Evolutionary conservation across 2,113 vertebrate species (phyloP).

Genomic region (Pitta sordida): DNA sequence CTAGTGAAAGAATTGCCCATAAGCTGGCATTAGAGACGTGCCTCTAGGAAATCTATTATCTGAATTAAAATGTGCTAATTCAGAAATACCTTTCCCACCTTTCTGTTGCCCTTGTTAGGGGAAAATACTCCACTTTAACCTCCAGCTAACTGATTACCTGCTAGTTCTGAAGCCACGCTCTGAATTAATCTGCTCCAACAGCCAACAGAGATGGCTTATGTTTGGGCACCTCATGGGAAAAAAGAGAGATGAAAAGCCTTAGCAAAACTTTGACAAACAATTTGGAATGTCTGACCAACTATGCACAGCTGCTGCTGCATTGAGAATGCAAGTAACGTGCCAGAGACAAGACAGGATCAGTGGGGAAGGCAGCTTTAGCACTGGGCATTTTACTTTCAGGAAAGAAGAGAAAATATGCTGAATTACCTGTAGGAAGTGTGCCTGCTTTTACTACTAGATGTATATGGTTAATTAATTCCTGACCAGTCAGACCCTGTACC

Average conservation of each 20-base stretch:
- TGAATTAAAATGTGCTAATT: neutral
- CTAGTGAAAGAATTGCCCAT: neutral
- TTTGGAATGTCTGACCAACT: conserved; percentile 31
- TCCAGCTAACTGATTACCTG: conserved; percentile 14
- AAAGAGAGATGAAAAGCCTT: conserved; percentile 40
- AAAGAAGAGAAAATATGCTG: neutral
- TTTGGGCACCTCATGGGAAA: conserved; percentile 18
- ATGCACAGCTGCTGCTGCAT: conserved; percentile 37
- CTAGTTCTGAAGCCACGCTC: neutral
- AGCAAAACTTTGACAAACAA: conserved; percentile 29
- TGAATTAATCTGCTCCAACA: conserved; percentile 41
- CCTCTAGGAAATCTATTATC: neutral
- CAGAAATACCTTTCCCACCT: neutral
- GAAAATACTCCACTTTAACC: neutral
- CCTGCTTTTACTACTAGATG: neutral
- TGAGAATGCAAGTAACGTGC: neutral
- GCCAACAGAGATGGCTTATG: neutral
- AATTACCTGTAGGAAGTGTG: conserved; percentile 42
- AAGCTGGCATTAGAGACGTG: neutral
- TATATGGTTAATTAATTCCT: neutral
- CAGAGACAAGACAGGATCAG: neutral
- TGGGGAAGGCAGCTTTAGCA: neutral
- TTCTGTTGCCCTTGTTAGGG: neutral
- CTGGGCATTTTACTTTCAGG: neutral
- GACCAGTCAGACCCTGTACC: neutral